Evolutionary conservation across 1,140 invertebrate genomes (phyloP), one percentile per base, ranked within the genome.

Genomic region (Zaprionus tsacasi): DNA sequence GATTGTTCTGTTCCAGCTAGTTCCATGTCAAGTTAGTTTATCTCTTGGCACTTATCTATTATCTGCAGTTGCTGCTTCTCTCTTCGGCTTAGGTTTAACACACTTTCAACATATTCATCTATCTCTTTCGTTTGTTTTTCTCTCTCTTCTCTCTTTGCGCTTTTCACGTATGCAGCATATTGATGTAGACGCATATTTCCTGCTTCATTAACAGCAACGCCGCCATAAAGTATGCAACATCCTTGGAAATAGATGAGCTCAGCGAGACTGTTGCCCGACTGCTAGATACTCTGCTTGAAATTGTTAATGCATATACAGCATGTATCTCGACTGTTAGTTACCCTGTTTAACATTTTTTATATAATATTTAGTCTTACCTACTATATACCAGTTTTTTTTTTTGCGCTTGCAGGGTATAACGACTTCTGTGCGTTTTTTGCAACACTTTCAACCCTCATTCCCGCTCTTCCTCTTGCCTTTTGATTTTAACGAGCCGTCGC

Each of bases 121-220:
- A 11, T 5, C n/a, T 36, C 11, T 35, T 25, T 38, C 13, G 10
- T 12, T 17, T 6, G n/a, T 21, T 35, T 30, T 6, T 4, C 13
- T 45, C 11, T 13, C 8, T 21, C 10, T 15, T 21, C n/a, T 11
- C 35, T 60, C 0, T 33, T 15, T 13, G 13, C 27, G 6, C 27
- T 8, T 25, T n/a, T 17, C 15, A 30, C 27, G 33, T 50, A 11
- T 43, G 43, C 76, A 76, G 60, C 78, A 81, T 81, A 85, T 83
- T 81, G 81, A 85, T 77, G 81, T 81, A 85, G 81, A 83, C 81
- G 81, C 82, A 85, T 86, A 86, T 86, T 86, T 86, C 82, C 82
- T 86, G 82, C 82, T 86, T 86, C 82, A 86, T 86, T 86, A 86
- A 80, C 72, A 65, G 74, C 78, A 67, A 70, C 81, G 61, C 54